These are phyloP conservation scores for Drosophila anomelani DNA, from an alignment of 2,888 invertebrate genomes.

Conservation along the genomic window DNA sequence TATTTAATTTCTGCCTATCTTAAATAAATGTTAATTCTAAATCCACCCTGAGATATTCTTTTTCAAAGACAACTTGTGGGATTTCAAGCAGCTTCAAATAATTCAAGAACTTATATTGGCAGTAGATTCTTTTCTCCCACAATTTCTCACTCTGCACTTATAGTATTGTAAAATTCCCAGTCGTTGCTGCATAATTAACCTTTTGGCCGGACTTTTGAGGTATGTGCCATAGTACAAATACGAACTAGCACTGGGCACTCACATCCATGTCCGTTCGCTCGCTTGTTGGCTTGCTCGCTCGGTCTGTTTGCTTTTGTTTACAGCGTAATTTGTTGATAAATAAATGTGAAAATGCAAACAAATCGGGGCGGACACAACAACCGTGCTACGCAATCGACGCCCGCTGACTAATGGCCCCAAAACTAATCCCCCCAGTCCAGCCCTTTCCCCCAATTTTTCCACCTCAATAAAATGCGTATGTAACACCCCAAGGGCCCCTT, in stretches of 20 bases:
- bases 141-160: conserved; percentile 2
- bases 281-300: conserved; percentile 1
- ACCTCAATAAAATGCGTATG: conserved; percentile 2
- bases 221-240: conserved; percentile 20
- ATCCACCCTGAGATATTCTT: too few species aligned
- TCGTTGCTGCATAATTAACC: conserved; percentile 72
- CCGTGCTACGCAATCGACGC: conserved; percentile 68
- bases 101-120: not conserved
- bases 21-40: too few species aligned
- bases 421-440: conserved; percentile 5
- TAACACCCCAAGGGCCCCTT: conserved; percentile 37
- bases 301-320: conserved; percentile 61
- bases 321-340: conserved; percentile 68
- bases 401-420: conserved; percentile 64
- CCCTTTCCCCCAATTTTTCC: not conserved
- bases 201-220: conserved; percentile 50
- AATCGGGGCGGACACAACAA: conserved; percentile 41
- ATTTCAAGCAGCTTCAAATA: not conserved
- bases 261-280: conserved; percentile 36
- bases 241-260: conserved; percentile 4
- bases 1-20: too few species aligned
- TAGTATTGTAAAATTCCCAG: conserved; percentile 37
- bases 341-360: conserved; percentile 72
- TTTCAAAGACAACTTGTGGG: too few species aligned
- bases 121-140: not conserved